Percentiles rank a stretch among this genome's conserved stretches.
phyloP scores from a whole-genome alignment of 2,797 vertebrate genomes.

The Argyrosomus regius region DNA sequence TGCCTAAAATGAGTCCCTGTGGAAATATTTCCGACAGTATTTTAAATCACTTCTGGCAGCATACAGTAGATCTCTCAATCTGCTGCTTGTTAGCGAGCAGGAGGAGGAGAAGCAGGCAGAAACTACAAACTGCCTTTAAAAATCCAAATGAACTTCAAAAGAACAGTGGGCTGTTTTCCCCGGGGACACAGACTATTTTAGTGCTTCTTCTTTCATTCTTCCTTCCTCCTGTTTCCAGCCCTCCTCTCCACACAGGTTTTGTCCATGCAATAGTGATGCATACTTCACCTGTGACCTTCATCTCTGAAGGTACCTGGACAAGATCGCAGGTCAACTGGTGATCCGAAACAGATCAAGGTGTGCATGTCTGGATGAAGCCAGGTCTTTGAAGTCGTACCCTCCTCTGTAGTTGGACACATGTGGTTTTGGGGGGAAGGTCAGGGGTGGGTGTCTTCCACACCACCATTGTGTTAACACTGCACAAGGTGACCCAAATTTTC shows the following conservation, averaged over 20 bases:
- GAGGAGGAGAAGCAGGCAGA: conserved; percentile 35
- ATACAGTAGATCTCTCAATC: conserved; percentile 26
- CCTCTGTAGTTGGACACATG: conserved; percentile 2
- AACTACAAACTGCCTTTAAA: conserved; percentile 47
- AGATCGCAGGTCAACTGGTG: conserved; percentile 36
- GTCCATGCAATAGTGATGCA: conserved; percentile 59
- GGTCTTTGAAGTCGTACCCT: conserved; percentile 52
- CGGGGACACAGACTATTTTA: conserved; percentile 42
- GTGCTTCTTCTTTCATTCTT: conserved; percentile 19
- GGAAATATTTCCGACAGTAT: conserved; percentile 19
- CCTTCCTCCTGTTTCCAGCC: conserved; percentile 23
- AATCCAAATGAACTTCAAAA: conserved; percentile 61
- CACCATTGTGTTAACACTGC: background rate
- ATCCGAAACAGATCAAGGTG: conserved; percentile 31
- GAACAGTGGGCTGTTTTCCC: conserved; percentile 42
- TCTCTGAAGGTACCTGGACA: conserved; percentile 35
- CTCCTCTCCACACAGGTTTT: conserved; percentile 8
- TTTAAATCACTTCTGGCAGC: conserved; percentile 41
- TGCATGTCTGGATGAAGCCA: conserved; percentile 13
- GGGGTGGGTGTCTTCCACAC: background rate
- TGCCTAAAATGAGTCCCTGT: conserved; percentile 4
- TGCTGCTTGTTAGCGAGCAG: conserved; percentile 40
- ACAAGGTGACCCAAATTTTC: conserved; percentile 36
- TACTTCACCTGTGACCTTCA: conserved; percentile 77
- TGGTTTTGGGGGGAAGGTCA: conserved; percentile 27